Base-by-base conservation (phyloP, 1,140 invertebrate species). In the Liolophura sinensis region DNA sequence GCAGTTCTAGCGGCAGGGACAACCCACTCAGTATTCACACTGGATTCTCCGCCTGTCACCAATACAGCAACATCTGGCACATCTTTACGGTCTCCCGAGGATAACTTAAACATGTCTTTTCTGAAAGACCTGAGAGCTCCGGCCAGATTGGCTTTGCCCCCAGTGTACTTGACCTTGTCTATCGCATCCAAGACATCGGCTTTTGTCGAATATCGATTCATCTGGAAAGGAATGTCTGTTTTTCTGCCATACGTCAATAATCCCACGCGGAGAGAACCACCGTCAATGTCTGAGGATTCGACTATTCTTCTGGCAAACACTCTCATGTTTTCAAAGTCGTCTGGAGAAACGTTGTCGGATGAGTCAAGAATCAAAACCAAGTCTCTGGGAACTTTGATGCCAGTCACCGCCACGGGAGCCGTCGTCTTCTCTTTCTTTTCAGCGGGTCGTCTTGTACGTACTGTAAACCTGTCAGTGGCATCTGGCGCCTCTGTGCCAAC, bases 261-360 rank as follows among this genome's bases (percentile, higher is more conserved):
- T 31, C 69, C 75, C 5, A 72, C 73, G 0, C 67, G 52, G 0
- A 71, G 59, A 51, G 64, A 48, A 1, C 67, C 68, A 18, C 48
- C 63, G 56, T 74, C 74, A 24, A 79, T 67, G 60, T 76, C 65
- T 51, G 76, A 64, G 60, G 58, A 69, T 46, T 68, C 58, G 9
- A 76, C 51, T 27, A 77, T 65, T 47, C 71, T 67, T 54, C 72
- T 75, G 12, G 68, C 62, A 62, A 80, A 80, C 24, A 59, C 22
- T 18, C 69, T 65, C 73, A 78, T 77, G 59, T 78, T 77, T 16
- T 69, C 20, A 62, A 73, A 80, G 54, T 78, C 76, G 9, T 46
- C 49, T 49, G 71, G 24, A 9, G 68, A 71, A 0, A 80, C 72
- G 61, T 73, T 77, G 1, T 71, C 75, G 1, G 76, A 78, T 0